These are phyloP conservation scores for Thalpophila matura DNA, from an alignment of 2,888 invertebrate genomes.

Conservation along the genomic window DNA sequence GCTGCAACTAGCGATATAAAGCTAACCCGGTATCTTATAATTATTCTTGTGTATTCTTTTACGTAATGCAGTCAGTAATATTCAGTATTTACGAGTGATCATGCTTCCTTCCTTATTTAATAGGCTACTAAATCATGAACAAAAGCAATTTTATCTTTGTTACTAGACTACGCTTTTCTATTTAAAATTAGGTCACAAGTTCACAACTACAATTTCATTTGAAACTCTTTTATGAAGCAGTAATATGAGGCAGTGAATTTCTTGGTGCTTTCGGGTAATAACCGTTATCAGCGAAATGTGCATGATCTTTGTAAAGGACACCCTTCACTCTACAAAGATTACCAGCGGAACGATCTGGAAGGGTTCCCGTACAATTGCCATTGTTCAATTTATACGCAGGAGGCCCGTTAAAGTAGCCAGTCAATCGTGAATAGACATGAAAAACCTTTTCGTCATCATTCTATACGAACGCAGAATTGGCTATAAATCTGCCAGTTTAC, in stretches of 20 bases:
- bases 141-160: conserved; percentile 10
- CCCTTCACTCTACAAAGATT: background rate
- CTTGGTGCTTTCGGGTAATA: background rate
- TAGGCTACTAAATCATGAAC: conserved; percentile 33
- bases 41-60: conserved; percentile 25
- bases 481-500: background rate
- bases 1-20: conserved; percentile 12
- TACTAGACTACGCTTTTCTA: background rate
- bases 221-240: background rate
- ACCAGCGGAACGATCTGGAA: background rate
- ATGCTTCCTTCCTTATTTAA: conserved; percentile 21
- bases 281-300: background rate
- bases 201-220: background rate
- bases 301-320: background rate
- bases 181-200: conserved; percentile 17
- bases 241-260: too few species aligned
- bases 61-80: conserved; percentile 8
- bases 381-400: background rate
- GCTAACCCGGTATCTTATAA: conserved; percentile 2
- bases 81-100: conserved; percentile 35
- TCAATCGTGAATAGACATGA: background rate
- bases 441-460: conserved; percentile 1
- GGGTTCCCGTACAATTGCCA: background rate
- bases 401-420: background rate
- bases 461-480: background rate